Base-by-base conservation (phyloP, 2,797 vertebrate species). In the Acanthornis magna region DNA sequence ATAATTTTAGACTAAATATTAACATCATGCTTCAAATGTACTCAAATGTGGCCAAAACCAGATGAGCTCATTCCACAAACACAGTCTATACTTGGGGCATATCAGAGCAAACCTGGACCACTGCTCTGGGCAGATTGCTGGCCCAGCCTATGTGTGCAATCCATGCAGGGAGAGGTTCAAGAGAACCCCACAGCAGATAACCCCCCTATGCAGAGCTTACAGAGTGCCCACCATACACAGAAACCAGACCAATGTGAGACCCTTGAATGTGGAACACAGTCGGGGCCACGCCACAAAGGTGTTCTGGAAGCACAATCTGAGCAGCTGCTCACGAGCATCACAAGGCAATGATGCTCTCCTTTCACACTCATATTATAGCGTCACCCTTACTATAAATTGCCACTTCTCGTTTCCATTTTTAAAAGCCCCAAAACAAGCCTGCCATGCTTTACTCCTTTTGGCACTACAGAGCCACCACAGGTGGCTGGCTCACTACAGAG, bases 1-100 rank as follows among this genome's bases (percentile, higher is more conserved):
- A 63, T 48, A 45, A 79, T 70, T 78, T 66, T 78, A 89, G 91
- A 75, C 32, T 60, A 78, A 85, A 88, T 25, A 16, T 74, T 82
- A 81, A 55, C 16, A 45, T 47, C 25, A 22, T 75, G 45, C 17
- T 81, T 85, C 76, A 86, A 50, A 82, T 26, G 47, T 27, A 65
- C 29, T 30, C 80, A 70, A n/a, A 89, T 5, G 7, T 34, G 65
- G n/a, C 29, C 55, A 45, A 89, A 89, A 83, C 30, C 51, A 77
- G 53, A 61, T 26, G 7, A 91, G 43, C n/a, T 80, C 25, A 22
- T 88, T 89, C 38, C 70, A 70, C 29, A 68, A 75, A 63, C 0
- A 3, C 79, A 88, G 45, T 32, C 42, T 40, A 3, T 50, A 26
- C 16, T 11, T 48, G 70, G 58, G 27, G 29, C 34, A 5, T 14